These are phyloP conservation scores for Dioctria rufipes DNA, from an alignment of 2,888 invertebrate species.

Conservation along the genomic window DNA sequence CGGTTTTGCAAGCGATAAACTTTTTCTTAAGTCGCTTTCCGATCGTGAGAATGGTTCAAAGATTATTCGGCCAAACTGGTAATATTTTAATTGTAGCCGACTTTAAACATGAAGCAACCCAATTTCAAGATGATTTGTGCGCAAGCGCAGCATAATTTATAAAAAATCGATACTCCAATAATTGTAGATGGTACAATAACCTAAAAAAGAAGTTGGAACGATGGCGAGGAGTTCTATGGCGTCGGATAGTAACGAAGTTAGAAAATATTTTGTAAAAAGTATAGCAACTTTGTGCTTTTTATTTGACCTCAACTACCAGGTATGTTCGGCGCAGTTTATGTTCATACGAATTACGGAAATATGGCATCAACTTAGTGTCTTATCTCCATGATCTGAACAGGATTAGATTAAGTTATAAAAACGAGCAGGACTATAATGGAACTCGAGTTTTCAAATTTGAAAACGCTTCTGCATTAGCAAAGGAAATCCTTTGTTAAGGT, in stretches of 20 bases:
- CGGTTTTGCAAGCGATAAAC: slow-evolving; percentile 51
- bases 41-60: slow-evolving; percentile 55
- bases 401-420: too few species aligned
- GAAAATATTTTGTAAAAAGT: background rate
- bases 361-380: too few species aligned
- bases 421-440: too few species aligned
- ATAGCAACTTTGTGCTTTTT: too few species aligned
- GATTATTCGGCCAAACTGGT: slow-evolving; percentile 53
- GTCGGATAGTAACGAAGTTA: background rate
- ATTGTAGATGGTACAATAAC: slow-evolving; percentile 24
- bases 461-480: too few species aligned
- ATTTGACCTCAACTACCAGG: too few species aligned
- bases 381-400: too few species aligned
- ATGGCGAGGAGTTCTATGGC: slow-evolving; percentile 7
- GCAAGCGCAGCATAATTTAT: slow-evolving; percentile 13
- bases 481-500: too few species aligned
- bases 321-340: too few species aligned
- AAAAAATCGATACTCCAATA: background rate
- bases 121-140: slow-evolving; percentile 38
- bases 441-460: too few species aligned
- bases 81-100: slow-evolving; percentile 49
- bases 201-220: background rate
- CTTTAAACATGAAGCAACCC: slow-evolving; percentile 28
- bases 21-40: slow-evolving; percentile 34
- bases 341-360: too few species aligned